Base-by-base conservation (phyloP, 2,888 invertebrate species). In the Anaspis maculata region DNA sequence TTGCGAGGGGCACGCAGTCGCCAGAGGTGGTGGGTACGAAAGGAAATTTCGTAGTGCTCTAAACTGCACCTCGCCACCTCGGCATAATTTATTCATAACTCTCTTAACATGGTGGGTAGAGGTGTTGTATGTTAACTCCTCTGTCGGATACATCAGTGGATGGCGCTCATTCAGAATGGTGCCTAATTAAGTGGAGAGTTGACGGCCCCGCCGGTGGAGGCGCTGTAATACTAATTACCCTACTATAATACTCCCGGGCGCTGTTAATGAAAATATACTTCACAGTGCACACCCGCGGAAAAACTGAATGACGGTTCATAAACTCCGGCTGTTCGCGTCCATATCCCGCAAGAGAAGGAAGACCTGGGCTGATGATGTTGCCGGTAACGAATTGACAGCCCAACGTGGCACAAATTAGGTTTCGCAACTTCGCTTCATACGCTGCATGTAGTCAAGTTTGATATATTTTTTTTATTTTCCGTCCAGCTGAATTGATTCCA, bases 211-310 rank as follows among this genome's bases (percentile, higher is more conserved):
- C 49, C 45, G 45, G 49, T 46, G 44, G 49, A 48, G 45, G 52
- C 49, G 45, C 49, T 46, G 53, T 55, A 53, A 57, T 57, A 56
- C 56, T 58, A 58, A 58, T 59, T 59, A 59, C 54, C 46, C 46
- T 41, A 47, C 46, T 50, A 55, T 58, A 56, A 58, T 52, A 50
- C 58, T 52, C 57, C 41, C 41, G 56, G 55, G 55, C 43, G 55
- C 46, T 53, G 54, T 57, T 57, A 58, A 59, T 57, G 58, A 57
- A 57, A 59, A 57, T 58, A 57, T 56, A 57, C 58, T 57, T 50
- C 47, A 46, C 46, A 38, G 42, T n/a, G n/a, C 35, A 45, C 42
- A 5, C 19, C 44, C 43, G 33, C 42, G 29, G 38, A 42, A 54
- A 49, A 52, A 51, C 50, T 44, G 45, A 45, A 49, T 45, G 48